Base-by-base conservation (phyloP, 2,113 vertebrate species). In the Promerops cafer region DNA sequence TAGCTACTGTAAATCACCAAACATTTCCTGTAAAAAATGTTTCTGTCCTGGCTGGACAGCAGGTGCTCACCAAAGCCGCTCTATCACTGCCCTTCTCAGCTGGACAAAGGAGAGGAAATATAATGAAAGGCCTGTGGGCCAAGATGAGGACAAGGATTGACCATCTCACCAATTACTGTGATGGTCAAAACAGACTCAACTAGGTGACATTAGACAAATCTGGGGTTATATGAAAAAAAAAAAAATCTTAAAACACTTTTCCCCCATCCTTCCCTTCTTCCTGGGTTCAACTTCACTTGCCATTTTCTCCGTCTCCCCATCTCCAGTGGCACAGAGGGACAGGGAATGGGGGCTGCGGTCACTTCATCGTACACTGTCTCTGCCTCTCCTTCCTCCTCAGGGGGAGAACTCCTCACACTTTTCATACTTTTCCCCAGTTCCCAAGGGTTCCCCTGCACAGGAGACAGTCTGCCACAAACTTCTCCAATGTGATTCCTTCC, bases 341-440 rank as follows among this genome's bases (percentile, higher is more conserved):
- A 10, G 26, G 35, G 52, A 65, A 44, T 52, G 18, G 14, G 4
- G 28, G 12, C 10, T 57, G 31, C 0, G 0, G 10, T 39, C 33
- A 44, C 27, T 59, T 59, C 18, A 50, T 37, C 27, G 37, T 13
- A 33, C 4, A 5, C 6, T 16, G 12, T 74, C 10, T 74, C 37
- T 81, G 18, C 3, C 16, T 7, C 59, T 50, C 27, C 18, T 50
- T 72, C 31, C 5, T 44, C 27, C 18, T 74, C 44, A 33, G 3
- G 8, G 12, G 15, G 19, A 72, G 11, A 49, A 14, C 7, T 57
- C 26, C 9, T 27, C 27, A 44, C 22, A 24, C 22, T 66, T 56
- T 44, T 24, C 37, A 52, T 15, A 33, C 7, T 59, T 27, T 52
- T 33, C 11, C 6, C 16, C 22, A 44, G 18, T 12, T 80, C 27